phyloP scores from a whole-genome alignment of 2,888 invertebrate species.

The Lasioglossum figueresi region DNA sequence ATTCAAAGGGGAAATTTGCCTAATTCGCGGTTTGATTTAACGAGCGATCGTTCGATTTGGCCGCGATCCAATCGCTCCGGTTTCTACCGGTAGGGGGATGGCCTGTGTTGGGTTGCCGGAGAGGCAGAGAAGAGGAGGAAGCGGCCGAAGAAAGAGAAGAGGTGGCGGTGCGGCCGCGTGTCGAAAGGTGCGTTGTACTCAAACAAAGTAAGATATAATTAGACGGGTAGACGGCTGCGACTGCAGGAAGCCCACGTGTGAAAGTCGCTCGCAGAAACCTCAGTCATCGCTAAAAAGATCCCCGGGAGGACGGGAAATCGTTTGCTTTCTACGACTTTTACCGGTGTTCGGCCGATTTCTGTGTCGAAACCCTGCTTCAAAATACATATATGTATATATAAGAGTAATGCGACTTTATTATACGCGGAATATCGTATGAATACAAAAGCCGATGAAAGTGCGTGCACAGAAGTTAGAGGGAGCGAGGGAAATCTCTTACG shows the following conservation, averaged over 20 bases:
- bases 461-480: background rate
- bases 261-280: constrained; percentile 68
- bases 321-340: constrained; percentile 66
- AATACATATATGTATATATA: background rate
- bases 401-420: background rate
- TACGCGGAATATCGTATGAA: background rate
- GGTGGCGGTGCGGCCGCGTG: constrained; percentile 75
- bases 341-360: constrained; percentile 25
- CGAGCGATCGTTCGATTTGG: constrained; percentile 79
- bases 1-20: constrained; percentile 62
- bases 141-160: constrained; percentile 64
- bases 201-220: constrained; percentile 83
- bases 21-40: constrained; percentile 77
- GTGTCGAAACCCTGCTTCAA: background rate
- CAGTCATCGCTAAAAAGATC: constrained; percentile 70
- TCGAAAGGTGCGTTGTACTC: constrained; percentile 83
- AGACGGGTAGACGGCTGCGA: constrained; percentile 71
- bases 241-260: constrained; percentile 71
- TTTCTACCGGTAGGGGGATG: constrained; percentile 37
- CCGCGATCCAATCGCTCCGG: constrained; percentile 73
- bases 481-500: background rate
- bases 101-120: constrained; percentile 48
- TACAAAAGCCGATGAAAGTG: constrained; percentile 4
- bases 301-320: constrained; percentile 60
- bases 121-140: constrained; percentile 57